Conservation (phyloP, 2,113 vertebrate genomes). For the Amphiprion ocellaris region DNA sequence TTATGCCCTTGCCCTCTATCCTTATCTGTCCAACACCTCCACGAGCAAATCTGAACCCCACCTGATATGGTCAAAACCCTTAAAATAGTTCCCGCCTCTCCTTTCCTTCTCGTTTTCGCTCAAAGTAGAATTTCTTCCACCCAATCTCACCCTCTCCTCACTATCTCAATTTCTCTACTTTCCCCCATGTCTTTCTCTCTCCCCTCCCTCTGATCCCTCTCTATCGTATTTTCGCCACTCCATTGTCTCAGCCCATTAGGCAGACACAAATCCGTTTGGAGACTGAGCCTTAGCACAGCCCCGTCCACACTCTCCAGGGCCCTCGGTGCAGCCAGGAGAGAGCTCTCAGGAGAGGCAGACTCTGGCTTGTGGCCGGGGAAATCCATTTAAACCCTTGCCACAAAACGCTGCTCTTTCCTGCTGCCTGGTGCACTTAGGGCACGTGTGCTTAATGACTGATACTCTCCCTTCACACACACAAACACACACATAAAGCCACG, state of each 20-base stretch:
- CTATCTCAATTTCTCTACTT: conserved; percentile 50
- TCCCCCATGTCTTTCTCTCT: conserved; percentile 14
- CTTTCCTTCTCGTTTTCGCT: conserved; percentile 19
- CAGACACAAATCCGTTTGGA: conserved; percentile 80
- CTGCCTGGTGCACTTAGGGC: conserved; percentile 47
- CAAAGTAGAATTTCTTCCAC: conserved; percentile 42
- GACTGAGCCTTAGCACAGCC: conserved; percentile 54
- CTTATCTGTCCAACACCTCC: conserved; percentile 43
- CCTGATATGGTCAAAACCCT: conserved; percentile 1
- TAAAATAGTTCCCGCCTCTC: neutral
- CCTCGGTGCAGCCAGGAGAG: conserved; percentile 51
- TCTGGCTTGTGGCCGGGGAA: conserved; percentile 65
- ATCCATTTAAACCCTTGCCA: conserved; percentile 73
- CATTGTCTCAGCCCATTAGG: conserved; percentile 80
- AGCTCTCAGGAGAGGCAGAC: conserved; percentile 59
- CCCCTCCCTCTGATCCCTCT: conserved; percentile 56
- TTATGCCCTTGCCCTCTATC: conserved; percentile 21
- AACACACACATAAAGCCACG: neutral
- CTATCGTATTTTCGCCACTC: conserved; percentile 70
- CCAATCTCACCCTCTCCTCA: conserved; percentile 38
- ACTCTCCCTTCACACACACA: conserved; percentile 14
- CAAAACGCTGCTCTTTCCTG: conserved; percentile 57
- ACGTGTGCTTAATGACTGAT: conserved; percentile 63
- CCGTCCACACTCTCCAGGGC: conserved; percentile 59
- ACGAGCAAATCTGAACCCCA: neutral